Evolutionary conservation across 1,140 invertebrate genomes (phyloP).

Genomic region (Lasaia peninsularis): DNA sequence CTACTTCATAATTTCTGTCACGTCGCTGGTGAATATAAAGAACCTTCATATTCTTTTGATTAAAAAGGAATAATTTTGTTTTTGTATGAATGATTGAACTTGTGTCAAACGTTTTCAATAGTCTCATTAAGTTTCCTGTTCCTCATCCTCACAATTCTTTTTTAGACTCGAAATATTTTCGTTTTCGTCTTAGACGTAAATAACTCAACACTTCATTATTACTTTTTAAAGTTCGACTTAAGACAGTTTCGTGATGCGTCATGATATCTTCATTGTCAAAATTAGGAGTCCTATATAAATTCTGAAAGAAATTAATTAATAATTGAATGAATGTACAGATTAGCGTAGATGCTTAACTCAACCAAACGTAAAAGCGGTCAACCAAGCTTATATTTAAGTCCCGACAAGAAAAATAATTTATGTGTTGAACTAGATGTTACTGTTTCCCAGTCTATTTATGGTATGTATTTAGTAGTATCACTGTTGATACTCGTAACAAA

Average conservation of each 20-base stretch:
- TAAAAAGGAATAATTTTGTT: constrained; percentile 2
- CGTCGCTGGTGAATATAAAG: constrained; percentile 20
- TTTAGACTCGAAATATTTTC: constrained; percentile 19
- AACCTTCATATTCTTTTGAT: background rate
- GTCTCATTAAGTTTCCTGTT: constrained; percentile 37
- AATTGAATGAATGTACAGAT: too few relatives aligned
- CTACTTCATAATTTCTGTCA: constrained; percentile 34
- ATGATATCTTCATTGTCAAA: background rate
- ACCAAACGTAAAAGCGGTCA: too few relatives aligned
- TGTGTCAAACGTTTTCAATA: constrained; percentile 18
- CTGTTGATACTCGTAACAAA: too few relatives aligned
- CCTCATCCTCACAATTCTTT: constrained; percentile 24
- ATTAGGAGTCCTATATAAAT: too few relatives aligned
- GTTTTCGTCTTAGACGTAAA: constrained; percentile 25
- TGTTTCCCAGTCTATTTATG: too few relatives aligned
- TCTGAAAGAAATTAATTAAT: too few relatives aligned
- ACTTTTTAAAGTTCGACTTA: background rate
- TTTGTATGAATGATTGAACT: background rate
- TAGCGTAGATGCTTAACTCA: too few relatives aligned
- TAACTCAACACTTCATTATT: constrained; percentile 40
- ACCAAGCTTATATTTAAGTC: too few relatives aligned
- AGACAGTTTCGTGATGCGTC: background rate
- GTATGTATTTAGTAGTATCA: too few relatives aligned
- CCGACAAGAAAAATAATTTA: too few relatives aligned
- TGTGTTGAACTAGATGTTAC: too few relatives aligned